Base-by-base conservation (phyloP, 2,797 vertebrate genomes). In the Bovichtus diacanthus region DNA sequence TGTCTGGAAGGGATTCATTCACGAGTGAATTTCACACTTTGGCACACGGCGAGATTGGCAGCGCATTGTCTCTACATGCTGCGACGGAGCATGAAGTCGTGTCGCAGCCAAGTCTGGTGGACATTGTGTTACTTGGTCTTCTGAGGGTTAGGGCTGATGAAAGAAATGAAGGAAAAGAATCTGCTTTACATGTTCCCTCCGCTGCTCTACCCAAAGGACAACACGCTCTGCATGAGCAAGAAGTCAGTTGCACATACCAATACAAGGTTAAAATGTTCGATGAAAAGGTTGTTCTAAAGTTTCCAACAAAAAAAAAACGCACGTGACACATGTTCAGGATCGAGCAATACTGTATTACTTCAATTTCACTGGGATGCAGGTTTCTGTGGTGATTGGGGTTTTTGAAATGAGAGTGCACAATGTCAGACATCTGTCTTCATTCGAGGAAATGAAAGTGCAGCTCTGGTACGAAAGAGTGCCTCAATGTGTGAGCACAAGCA, bases 351-450 rank as follows among this genome's bases (percentile, higher is more conserved):
- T 64, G 53, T 34, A 29, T 74, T 76, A 79, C 58, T 74, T 71
- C 73, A 34, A 49, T 84, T 82, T 73, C 18, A 15, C 46, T 18
- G 11, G 25, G 50, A 47, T 69, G 67, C 46, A 38, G 59, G 46
- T 36, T 59, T 80, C 61, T 77, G 79, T 75, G 49, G 77, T 79
- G 63, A 86, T 87, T 82, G 83, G 75, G 58, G 71, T 56, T 85
- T 44, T 60, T 69, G 70, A 84, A 84, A 88, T 16, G 39, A 59
- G 49, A 80, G 77, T 15, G 65, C 51, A 36, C 50, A 13, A 25
- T 75, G 85, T 88, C 83, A 83, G 67, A 65, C 75, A 90, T 90
- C 68, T 64, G 74, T 89, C 87, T 89, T 85, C 80, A 87, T 92
- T 90, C 82, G 66, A 69, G 39, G 53, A 88, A 88, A 92, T 85